phyloP scores from a whole-genome alignment of 1,140 invertebrate species.

The Bombus confusus region DNA sequence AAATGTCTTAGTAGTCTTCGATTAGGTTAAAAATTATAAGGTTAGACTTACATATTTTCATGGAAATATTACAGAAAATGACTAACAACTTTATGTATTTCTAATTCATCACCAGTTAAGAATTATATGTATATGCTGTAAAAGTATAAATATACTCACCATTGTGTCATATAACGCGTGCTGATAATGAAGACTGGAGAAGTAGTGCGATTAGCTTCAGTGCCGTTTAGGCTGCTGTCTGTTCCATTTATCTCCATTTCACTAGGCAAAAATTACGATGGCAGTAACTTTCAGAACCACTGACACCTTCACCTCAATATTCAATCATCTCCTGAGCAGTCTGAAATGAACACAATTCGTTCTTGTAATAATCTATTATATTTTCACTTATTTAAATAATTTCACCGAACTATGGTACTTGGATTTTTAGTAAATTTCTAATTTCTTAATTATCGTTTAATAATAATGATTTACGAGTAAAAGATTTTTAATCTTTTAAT shows the following conservation, averaged over 20 bases:
- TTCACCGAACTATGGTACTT: too few species aligned
- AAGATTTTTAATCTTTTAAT: too few species aligned
- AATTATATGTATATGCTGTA: constrained; percentile 32
- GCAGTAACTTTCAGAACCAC: constrained; percentile 57
- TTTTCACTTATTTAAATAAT: not conserved
- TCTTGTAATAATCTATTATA: not conserved
- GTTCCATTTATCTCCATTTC: constrained; percentile 76
- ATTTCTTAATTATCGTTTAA: too few species aligned
- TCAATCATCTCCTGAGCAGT: constrained; percentile 72
- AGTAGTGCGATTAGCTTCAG: constrained; percentile 82
- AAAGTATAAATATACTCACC: constrained; percentile 81
- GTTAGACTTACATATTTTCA: too few species aligned
- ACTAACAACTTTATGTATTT: too few species aligned
- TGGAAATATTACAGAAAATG: too few species aligned
- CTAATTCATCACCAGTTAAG: not conserved
- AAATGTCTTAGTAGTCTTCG: not conserved
- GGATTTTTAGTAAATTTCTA: too few species aligned
- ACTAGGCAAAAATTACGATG: constrained; percentile 44
- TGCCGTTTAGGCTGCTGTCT: constrained; percentile 75
- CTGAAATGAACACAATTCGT: constrained; percentile 53
- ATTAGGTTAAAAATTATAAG: not conserved
- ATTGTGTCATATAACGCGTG: constrained; percentile 87
- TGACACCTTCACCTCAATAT: constrained; percentile 60
- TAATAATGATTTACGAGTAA: too few species aligned
- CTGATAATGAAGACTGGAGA: constrained; percentile 87